These are phyloP conservation scores for Natrix natrix DNA, from an alignment of 2,797 vertebrate genomes.

Conservation along the genomic window DNA sequence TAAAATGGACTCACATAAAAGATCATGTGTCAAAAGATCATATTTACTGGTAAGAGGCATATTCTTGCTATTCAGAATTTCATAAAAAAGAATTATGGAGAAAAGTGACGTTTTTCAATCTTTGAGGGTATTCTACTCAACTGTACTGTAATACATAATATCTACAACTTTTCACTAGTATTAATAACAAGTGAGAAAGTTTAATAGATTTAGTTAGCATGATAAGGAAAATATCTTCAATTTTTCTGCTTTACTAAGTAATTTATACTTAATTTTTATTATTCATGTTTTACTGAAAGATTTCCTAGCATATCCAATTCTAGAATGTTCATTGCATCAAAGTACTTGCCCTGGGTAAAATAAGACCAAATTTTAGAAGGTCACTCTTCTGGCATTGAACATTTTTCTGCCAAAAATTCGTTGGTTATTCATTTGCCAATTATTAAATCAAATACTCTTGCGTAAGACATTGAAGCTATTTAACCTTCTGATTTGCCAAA, in stretches of 20 bases:
- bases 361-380: not conserved
- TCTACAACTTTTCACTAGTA: not conserved
- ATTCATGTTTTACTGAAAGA: not conserved
- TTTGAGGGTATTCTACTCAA: not conserved
- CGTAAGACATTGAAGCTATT: not conserved
- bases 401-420: not conserved
- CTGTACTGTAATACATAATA: not conserved
- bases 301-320: not conserved
- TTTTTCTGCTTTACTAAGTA: not conserved
- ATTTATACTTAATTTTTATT: not conserved
- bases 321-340: not conserved
- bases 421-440: not conserved
- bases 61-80: conserved; percentile 3
- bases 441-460: not conserved
- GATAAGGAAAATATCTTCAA: not conserved
- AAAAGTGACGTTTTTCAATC: not conserved
- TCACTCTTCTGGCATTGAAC: not conserved
- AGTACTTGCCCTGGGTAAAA: not conserved
- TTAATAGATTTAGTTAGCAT: not conserved
- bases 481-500: not conserved
- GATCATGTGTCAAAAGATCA: conserved; percentile 91
- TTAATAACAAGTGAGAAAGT: not conserved
- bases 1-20: conserved; percentile 87
- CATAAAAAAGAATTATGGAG: not conserved
- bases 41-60: conserved; percentile 84